phyloP scores from a whole-genome alignment of 2,888 invertebrate genomes.

The Phragmatobia fuliginosa region DNA sequence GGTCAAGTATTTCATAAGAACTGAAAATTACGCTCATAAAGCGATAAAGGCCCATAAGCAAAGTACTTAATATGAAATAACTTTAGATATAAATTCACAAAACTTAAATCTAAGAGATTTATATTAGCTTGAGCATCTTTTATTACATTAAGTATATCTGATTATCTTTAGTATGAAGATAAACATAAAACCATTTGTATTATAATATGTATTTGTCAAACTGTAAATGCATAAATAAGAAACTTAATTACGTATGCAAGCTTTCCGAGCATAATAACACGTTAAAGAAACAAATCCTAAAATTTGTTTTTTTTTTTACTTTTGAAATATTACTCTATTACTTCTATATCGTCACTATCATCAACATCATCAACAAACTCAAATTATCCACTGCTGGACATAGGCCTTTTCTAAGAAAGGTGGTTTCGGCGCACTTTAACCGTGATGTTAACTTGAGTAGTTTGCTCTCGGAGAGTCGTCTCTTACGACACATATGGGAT shows the following conservation, averaged over 20 bases:
- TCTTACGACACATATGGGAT: too few species aligned
- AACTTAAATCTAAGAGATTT: neutral
- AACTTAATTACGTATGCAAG: neutral
- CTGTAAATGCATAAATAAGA: neutral
- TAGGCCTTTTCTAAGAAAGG: too few species aligned
- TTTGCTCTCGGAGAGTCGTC: too few species aligned
- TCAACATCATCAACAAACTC: too few species aligned
- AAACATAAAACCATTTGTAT: neutral
- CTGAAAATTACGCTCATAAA: neutral
- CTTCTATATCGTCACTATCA: neutral
- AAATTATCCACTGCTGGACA: too few species aligned
- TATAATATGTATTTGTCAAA: neutral
- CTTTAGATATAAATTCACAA: constrained; percentile 1
- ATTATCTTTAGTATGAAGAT: neutral
- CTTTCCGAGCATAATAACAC: neutral
- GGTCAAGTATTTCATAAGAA: constrained; percentile 1
- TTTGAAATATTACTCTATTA: too few species aligned
- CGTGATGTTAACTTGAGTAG: too few species aligned
- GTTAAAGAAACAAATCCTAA: too few species aligned
- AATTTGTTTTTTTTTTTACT: too few species aligned
- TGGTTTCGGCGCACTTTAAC: too few species aligned
- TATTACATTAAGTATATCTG: constrained; percentile 4
- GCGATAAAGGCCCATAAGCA: constrained; percentile 5
- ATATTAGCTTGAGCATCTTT: neutral
- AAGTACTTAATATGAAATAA: neutral